These are phyloP conservation scores for Esox niger DNA, from an alignment of 2,113 vertebrate species.

Conservation along the genomic window DNA sequence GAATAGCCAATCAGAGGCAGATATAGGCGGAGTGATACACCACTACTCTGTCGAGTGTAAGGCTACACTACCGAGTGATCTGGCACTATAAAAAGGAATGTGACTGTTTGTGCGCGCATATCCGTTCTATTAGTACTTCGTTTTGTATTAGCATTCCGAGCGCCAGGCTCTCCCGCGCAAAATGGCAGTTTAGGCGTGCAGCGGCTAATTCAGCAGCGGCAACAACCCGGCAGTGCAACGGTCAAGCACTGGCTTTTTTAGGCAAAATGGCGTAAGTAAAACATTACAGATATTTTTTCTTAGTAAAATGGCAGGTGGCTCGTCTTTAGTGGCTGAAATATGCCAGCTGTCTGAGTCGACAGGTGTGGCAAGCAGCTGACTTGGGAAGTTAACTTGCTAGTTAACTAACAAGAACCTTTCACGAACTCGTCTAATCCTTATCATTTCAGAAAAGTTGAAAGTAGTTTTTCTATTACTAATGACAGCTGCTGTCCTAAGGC, in stretches of 20 bases:
- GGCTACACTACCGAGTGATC: slow-evolving; percentile 33
- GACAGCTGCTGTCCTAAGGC: no score
- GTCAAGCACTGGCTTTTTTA: slow-evolving; percentile 70
- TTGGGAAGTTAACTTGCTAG: background rate
- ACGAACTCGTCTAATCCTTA: no score
- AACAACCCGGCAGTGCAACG: slow-evolving; percentile 70
- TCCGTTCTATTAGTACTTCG: background rate
- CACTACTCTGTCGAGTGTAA: slow-evolving; percentile 43
- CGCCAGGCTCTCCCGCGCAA: slow-evolving; percentile 23
- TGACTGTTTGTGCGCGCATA: accelerated
- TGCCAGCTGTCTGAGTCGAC: background rate
- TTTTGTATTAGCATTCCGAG: background rate
- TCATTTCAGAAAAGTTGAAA: no score
- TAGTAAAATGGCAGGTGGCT: no score
- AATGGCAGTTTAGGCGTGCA: slow-evolving; percentile 71
- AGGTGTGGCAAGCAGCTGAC: background rate
- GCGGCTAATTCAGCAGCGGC: slow-evolving; percentile 69
- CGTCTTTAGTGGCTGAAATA: no score
- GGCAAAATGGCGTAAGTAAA: slow-evolving; percentile 80
- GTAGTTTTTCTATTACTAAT: no score
- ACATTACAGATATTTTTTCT: background rate
- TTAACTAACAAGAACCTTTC: no score
- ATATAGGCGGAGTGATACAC: no score
- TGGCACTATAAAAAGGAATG: slow-evolving; percentile 28
- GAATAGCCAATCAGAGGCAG: no score